Evolutionary conservation across 92 coral and sea anemone genomes (phyloP), one percentile per base, ranked within the genome.

Genomic region (Porites divaricata): DNA sequence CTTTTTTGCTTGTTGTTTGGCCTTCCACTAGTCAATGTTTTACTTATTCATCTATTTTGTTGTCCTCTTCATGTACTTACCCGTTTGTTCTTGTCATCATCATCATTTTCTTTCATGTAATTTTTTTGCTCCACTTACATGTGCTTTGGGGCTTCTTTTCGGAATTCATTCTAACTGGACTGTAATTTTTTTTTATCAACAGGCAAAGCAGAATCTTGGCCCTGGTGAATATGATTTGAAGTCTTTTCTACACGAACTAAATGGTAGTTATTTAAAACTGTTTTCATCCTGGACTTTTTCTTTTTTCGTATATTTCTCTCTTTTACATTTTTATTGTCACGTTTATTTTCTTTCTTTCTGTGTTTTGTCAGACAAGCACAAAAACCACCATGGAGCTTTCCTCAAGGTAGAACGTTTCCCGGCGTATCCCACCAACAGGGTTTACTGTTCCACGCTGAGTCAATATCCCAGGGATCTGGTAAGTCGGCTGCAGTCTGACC

Each of bases 181-280:
- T 54, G 59, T 54, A 8, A 11, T 15, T 8, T 54, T 8, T 54
- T 54, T 54, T 54, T 35, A 35, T 28, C 80, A 65, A 49, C 81
- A 93, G 96, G 56, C 79, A 1, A 88, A 89, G 63, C 88, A 94
- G 58, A 93, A 83, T 26, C 91, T 96, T 78, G 99, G 99, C 48
- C 99, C 99, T 13, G 99, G 99, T 4, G 97, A 96, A 67, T 96
- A 96, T 69, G 95, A 96, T 74, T 88, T 96, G 67, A 92, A 93
- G 53, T 96, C 99, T 24, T 96, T 96, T 82, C 74, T 96, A 74
- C 90, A 95, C 23, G 98, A 93, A 52, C 77, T 89, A 19, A 48
- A 73, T 15, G 93, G 98, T 85, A 85, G 83, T 92, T 81, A 23
- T 50, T 35, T 35, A 35, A 35, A 35, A 35, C 45, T 35, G 45